Evolutionary conservation across 2,888 invertebrate genomes (phyloP).

Genomic region (Cerceris rybyensis): DNA sequence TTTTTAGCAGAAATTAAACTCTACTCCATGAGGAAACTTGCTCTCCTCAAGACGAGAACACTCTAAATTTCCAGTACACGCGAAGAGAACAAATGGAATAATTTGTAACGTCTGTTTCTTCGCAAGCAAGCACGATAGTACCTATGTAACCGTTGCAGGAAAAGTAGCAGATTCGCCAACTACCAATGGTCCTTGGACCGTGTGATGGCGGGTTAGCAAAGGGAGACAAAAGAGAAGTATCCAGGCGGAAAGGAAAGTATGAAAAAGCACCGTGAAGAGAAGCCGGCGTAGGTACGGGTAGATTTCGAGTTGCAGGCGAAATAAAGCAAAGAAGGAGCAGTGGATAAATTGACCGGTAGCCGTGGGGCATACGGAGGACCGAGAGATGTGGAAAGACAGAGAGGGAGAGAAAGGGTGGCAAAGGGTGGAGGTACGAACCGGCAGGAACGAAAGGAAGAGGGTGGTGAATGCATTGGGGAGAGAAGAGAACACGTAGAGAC

Average conservation of each 20-base stretch:
- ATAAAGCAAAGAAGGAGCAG: constrained; percentile 69
- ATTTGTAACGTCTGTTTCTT: background rate
- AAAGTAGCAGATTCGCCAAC: constrained; percentile 23
- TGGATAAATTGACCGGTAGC: constrained; percentile 80
- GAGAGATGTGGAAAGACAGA: constrained; percentile 4
- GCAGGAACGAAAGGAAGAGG: constrained; percentile 21
- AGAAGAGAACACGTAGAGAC: background rate
- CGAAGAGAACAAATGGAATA: no score
- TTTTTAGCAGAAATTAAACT: no score
- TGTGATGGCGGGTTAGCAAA: constrained; percentile 26
- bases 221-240: constrained; percentile 45
- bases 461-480: constrained; percentile 18
- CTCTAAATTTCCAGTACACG: no score
- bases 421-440: constrained; percentile 28
- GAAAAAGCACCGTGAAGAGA: constrained; percentile 37
- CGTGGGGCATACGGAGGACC: constrained; percentile 62
- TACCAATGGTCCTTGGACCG: background rate
- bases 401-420: background rate
- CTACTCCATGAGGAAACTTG: no score
- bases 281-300: constrained; percentile 34
- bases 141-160: background rate
- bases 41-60: no score
- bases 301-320: constrained; percentile 59
- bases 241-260: constrained; percentile 36
- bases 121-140: background rate